phyloP scores from a whole-genome alignment of 2,888 invertebrate genomes.

The Synanthedon formicaeformis region DNA sequence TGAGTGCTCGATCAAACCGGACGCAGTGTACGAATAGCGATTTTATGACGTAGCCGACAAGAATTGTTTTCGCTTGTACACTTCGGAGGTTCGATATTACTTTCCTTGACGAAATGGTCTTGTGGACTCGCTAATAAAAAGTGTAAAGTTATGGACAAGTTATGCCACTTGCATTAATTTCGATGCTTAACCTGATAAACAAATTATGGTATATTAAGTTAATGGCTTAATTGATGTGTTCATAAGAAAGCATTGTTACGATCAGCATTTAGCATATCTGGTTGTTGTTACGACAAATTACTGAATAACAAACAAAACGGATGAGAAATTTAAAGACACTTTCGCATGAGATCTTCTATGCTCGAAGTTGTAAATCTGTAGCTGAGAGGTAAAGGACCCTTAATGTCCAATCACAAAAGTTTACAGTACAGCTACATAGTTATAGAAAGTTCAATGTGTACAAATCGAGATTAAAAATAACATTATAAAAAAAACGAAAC shows the following conservation, averaged over 20 bases:
- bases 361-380: no score
- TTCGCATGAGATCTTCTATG: no score
- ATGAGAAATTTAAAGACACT: background rate
- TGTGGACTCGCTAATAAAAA: conserved; percentile 67
- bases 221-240: conserved; percentile 66
- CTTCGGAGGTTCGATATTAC: conserved; percentile 32
- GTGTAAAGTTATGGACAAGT: conserved; percentile 67
- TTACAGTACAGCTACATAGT: no score
- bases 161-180: conserved; percentile 70
- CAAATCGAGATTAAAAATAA: no score
- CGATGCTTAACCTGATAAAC: conserved; percentile 70
- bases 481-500: no score
- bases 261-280: conserved; percentile 34
- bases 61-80: conserved; percentile 19
- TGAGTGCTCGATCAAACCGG: conserved; percentile 33
- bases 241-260: conserved; percentile 58
- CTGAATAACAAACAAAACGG: background rate
- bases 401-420: no score
- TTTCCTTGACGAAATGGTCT: conserved; percentile 63
- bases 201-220: conserved; percentile 69
- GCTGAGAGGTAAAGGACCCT: no score
- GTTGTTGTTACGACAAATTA: background rate
- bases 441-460: no score
- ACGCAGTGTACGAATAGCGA: conserved; percentile 13
- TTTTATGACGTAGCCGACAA: conserved; percentile 20